Conservation (phyloP, 1,140 invertebrate genomes). For the Scaptomyza graminum region DNA sequence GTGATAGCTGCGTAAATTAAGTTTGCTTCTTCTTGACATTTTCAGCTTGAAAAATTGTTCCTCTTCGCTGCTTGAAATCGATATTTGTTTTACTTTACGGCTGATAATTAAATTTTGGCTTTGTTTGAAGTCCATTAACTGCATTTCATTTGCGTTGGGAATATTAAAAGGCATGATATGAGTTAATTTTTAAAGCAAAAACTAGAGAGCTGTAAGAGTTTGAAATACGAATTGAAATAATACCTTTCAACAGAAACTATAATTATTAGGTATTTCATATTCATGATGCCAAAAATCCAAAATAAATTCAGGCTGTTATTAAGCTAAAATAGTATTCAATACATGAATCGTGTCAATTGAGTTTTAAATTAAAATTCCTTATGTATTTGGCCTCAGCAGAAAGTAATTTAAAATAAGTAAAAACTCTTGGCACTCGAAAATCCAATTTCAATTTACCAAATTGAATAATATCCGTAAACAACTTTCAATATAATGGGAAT, state of each 20-base stretch:
- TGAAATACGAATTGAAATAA: no score
- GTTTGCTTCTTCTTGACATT: constrained; percentile 7
- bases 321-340: no score
- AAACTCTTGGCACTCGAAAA: constrained; percentile 15
- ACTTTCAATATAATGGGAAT: not conserved
- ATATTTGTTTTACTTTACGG: constrained; percentile 28
- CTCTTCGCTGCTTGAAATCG: not conserved
- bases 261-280: no score
- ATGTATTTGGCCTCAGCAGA: no score
- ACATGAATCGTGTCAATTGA: no score
- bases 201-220: no score
- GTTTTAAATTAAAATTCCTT: constrained; percentile 7
- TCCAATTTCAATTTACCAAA: not conserved
- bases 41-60: not conserved
- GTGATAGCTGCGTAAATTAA: constrained; percentile 55
- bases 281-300: no score
- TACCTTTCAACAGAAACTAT: no score
- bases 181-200: not conserved
- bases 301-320: no score
- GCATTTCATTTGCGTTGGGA: constrained; percentile 21
- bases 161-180: constrained; percentile 21
- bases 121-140: constrained; percentile 47
- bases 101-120: constrained; percentile 59
- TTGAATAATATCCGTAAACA: not conserved
- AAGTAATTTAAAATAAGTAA: no score